Evolutionary conservation across 2,113 vertebrate species (phyloP).

Genomic region (Cyprinodon tularosa): DNA sequence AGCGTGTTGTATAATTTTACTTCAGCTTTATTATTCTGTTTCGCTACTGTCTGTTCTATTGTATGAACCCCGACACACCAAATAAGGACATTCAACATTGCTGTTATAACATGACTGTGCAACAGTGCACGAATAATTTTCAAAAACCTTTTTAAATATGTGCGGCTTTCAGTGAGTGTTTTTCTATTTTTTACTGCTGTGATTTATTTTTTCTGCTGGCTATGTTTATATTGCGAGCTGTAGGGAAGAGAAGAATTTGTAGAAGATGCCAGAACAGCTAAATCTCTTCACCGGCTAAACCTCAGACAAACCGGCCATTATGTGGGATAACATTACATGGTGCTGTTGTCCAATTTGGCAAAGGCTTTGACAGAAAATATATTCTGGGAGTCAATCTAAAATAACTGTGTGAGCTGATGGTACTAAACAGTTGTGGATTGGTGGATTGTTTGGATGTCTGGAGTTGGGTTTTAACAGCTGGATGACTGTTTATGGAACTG

Average conservation of each 20-base stretch:
- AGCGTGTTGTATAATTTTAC: background rate
- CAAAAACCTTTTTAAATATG: conserved; percentile 17
- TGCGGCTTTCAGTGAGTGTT: conserved; percentile 44
- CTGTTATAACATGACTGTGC: background rate
- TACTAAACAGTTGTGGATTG: conserved; percentile 52
- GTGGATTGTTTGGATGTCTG: conserved; percentile 56
- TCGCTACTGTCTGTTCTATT: background rate
- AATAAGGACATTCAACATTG: background rate
- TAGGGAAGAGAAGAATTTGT: conserved; percentile 67
- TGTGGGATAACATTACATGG: conserved; percentile 67
- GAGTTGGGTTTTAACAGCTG: conserved; percentile 66
- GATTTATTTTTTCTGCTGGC: conserved; percentile 44
- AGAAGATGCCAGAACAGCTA: conserved; percentile 54
- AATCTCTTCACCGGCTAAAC: conserved; percentile 47
- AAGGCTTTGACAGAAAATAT: conserved; percentile 41
- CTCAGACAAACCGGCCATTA: conserved; percentile 63
- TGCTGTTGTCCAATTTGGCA: conserved; percentile 38
- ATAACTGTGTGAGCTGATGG: conserved; percentile 30
- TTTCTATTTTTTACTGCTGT: conserved; percentile 27
- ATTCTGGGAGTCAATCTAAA: conserved; percentile 44
- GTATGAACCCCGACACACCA: background rate
- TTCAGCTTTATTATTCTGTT: background rate
- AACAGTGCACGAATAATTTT: background rate
- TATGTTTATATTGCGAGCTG: conserved; percentile 47
- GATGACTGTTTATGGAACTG: conserved; percentile 31